Conservation (phyloP, 2,888 invertebrate genomes). For the Limenitis arthemis region DNA sequence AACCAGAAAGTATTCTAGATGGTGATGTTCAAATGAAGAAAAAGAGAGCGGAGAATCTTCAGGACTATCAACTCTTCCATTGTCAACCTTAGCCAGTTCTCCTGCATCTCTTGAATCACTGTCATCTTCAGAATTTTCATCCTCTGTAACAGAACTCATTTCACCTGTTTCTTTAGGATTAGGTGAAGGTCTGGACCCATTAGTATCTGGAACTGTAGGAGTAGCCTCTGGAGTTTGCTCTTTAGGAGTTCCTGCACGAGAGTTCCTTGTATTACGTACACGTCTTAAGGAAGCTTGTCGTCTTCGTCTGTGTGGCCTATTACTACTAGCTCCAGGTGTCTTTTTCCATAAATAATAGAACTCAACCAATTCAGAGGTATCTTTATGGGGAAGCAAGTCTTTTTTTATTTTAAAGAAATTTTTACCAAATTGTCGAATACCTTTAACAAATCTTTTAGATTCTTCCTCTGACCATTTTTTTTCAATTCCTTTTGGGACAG, state of each 20-base stretch:
- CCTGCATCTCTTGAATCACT: conserved; percentile 92
- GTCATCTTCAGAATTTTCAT: conserved; percentile 95
- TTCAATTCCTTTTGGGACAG: conserved; percentile 96
- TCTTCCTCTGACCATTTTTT: conserved; percentile 99
- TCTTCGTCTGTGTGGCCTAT: conserved; percentile 92
- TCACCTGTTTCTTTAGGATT: conserved; percentile 79
- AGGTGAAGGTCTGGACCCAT: conserved; percentile 73
- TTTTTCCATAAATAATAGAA: conserved; percentile 99
- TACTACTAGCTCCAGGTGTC: conserved; percentile 97
- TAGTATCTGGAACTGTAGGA: conserved; percentile 66
- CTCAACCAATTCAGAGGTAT: conserved; percentile 97
- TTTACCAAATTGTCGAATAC: conserved; percentile 97
- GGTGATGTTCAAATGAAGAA: conserved; percentile 73
- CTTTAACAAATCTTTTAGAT: conserved; percentile 98
- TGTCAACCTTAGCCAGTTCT: conserved; percentile 86
- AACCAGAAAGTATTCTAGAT: conserved; percentile 73
- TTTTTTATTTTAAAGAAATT: conserved; percentile 98
- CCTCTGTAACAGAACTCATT: conserved; percentile 87
- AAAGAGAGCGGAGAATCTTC: conserved; percentile 81
- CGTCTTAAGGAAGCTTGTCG: conserved; percentile 89
- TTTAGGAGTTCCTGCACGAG: conserved; percentile 84
- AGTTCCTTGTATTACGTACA: conserved; percentile 90
- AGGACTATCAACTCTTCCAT: conserved; percentile 79
- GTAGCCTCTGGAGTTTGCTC: conserved; percentile 78
- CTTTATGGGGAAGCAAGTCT: conserved; percentile 96